Percentiles rank a stretch among this genome's conserved stretches.
phyloP scores from a whole-genome alignment of 1,140 invertebrate species.

The Drosophila triauraria region DNA sequence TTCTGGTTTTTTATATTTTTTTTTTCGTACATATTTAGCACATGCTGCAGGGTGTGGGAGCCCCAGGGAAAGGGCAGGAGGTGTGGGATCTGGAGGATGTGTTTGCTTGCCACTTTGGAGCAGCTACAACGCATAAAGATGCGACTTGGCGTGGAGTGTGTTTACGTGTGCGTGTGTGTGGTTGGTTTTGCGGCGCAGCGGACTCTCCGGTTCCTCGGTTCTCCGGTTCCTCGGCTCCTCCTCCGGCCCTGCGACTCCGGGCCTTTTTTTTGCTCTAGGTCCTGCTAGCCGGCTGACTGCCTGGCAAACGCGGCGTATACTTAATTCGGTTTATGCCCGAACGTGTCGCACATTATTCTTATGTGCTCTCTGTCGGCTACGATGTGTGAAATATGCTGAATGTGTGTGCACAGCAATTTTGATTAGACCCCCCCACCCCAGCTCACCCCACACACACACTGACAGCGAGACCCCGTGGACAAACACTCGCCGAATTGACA shows the following conservation, averaged over 20 bases:
- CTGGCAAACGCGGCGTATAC: constrained; percentile 81
- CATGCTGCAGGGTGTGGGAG: constrained; percentile 44
- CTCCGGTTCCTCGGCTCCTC: not conserved
- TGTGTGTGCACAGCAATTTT: constrained; percentile 76
- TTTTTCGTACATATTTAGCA: constrained; percentile 61
- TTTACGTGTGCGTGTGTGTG: constrained; percentile 46
- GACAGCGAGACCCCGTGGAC: not conserved
- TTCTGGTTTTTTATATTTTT: constrained; percentile 12
- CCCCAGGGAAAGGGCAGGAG: constrained; percentile 8
- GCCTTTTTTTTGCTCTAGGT: constrained; percentile 20
- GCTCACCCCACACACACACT: constrained; percentile 1
- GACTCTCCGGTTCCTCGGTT: constrained; percentile 8
- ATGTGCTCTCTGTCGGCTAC: constrained; percentile 53
- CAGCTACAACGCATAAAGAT: constrained; percentile 49
- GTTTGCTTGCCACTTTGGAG: constrained; percentile 50
- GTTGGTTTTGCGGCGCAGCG: constrained; percentile 64
- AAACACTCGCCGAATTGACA: constrained; percentile 33
- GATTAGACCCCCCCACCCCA: constrained; percentile 52
- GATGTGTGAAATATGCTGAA: constrained; percentile 79
- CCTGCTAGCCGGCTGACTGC: constrained; percentile 46
- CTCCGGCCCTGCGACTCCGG: not conserved
- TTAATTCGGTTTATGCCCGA: constrained; percentile 82
- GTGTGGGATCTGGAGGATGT: constrained; percentile 16
- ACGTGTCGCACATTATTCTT: constrained; percentile 82
- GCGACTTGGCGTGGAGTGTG: constrained; percentile 39